Conservation (phyloP, 2,797 vertebrate species). For the Gadopsis bispinosus region DNA sequence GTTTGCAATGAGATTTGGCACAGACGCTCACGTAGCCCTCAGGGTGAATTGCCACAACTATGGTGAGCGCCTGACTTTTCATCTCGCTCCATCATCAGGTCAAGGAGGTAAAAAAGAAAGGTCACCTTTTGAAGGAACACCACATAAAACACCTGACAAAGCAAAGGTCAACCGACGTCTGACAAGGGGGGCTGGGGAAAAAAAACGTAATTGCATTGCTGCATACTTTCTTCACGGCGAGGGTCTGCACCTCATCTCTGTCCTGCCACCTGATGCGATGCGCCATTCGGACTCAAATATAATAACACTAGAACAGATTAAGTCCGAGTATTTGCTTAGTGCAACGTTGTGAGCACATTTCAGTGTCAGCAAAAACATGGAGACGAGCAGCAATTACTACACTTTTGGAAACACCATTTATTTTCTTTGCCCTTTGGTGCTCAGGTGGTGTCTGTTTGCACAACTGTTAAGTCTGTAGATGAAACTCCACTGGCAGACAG, state of each 20-base stretch:
- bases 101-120: not conserved
- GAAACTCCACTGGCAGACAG: not conserved
- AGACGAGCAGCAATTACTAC: slow-evolving; percentile 34
- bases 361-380: slow-evolving; percentile 27
- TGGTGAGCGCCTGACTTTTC: no score
- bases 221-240: not conserved
- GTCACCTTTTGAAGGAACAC: not conserved
- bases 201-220: not conserved
- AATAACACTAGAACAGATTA: not conserved
- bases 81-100: no score
- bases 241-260: not conserved
- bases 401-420: not conserved
- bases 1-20: not conserved
- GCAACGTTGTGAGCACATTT: slow-evolving; percentile 20
- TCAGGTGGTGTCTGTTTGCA: slow-evolving; percentile 3
- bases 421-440: slow-evolving; percentile 15
- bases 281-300: not conserved
- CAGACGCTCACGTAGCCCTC: not conserved
- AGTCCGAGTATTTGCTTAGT: slow-evolving; percentile 18
- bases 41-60: no score
- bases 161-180: not conserved
- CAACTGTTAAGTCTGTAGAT: not conserved
- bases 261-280: not conserved
- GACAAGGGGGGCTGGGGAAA: not conserved
- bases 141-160: not conserved